Conservation (phyloP, 2,888 invertebrate species). For the Epinotia nisella region DNA sequence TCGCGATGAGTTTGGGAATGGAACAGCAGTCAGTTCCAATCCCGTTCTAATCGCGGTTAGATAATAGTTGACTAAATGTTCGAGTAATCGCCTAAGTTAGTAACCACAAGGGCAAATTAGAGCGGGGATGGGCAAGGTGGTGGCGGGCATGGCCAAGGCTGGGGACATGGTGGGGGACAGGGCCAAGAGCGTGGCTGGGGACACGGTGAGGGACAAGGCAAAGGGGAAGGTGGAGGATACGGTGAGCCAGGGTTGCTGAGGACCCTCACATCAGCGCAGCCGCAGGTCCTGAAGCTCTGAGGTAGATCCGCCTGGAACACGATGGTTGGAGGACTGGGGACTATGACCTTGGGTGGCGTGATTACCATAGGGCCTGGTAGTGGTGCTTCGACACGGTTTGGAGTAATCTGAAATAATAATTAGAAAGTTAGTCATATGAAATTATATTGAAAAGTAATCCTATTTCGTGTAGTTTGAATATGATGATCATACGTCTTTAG, state of each 20-base stretch:
- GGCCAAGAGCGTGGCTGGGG: conserved; percentile 21
- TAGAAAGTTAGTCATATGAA: neutral
- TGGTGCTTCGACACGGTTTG: conserved; percentile 60
- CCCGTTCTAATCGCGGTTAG: too few species aligned
- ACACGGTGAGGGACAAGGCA: conserved; percentile 26
- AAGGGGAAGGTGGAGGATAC: conserved; percentile 7
- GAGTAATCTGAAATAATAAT: conserved; percentile 61
- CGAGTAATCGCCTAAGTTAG: conserved; percentile 16
- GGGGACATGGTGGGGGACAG: conserved; percentile 31
- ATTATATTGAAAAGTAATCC: too few species aligned
- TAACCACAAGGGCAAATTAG: neutral
- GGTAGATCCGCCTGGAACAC: conserved; percentile 68
- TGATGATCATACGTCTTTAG: too few species aligned
- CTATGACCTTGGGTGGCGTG: conserved; percentile 64
- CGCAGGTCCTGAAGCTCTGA: conserved; percentile 59
- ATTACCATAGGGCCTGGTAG: conserved; percentile 59
- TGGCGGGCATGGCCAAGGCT: conserved; percentile 29
- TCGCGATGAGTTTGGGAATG: too few species aligned
- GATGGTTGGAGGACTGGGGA: conserved; percentile 67
- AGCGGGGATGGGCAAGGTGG: conserved; percentile 21
- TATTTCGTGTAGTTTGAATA: too few species aligned
- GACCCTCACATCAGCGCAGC: conserved; percentile 54
- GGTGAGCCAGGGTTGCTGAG: conserved; percentile 28
- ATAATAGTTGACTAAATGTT: neutral
- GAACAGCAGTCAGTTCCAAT: too few species aligned